These are phyloP conservation scores for Pocillopora grandis DNA, from an alignment of 92 coral and sea anemone genomes.

Conservation along the genomic window DNA sequence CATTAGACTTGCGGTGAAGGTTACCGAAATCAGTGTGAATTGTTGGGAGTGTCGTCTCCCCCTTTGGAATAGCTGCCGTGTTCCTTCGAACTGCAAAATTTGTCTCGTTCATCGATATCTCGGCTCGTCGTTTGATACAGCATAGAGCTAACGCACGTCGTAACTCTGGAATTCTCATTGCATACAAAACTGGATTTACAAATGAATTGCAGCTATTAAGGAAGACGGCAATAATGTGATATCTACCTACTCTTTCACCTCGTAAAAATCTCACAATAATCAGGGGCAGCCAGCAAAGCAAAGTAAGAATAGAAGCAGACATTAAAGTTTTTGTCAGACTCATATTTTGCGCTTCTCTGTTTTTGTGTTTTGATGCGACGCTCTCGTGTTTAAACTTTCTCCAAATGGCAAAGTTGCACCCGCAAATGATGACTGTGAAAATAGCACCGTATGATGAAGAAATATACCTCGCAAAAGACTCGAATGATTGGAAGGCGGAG, in stretches of 20 bases:
- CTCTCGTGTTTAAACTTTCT: neutral
- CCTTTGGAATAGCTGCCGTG: neutral
- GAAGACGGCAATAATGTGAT: neutral
- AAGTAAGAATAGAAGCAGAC: neutral
- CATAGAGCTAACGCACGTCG: neutral
- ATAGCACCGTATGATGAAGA: neutral
- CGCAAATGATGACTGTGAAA: neutral
- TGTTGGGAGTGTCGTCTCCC: too few relatives aligned
- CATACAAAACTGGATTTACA: neutral
- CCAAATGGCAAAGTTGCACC: neutral
- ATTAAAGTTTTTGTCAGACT: neutral
- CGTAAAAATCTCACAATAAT: neutral
- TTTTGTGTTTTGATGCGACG: neutral
- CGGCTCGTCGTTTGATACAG: neutral
- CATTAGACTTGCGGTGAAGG: too few relatives aligned
- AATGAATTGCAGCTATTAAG: neutral
- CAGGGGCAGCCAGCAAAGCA: neutral
- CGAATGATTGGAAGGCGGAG: neutral
- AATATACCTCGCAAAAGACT: neutral
- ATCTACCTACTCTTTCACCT: neutral
- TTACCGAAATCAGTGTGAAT: too few relatives aligned
- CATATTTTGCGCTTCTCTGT: neutral
- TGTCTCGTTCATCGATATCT: too few relatives aligned
- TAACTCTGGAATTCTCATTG: slow-evolving; percentile 9
- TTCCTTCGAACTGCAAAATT: neutral